Conservation (phyloP, 1,140 invertebrate species). For the Plodia interpunctella region DNA sequence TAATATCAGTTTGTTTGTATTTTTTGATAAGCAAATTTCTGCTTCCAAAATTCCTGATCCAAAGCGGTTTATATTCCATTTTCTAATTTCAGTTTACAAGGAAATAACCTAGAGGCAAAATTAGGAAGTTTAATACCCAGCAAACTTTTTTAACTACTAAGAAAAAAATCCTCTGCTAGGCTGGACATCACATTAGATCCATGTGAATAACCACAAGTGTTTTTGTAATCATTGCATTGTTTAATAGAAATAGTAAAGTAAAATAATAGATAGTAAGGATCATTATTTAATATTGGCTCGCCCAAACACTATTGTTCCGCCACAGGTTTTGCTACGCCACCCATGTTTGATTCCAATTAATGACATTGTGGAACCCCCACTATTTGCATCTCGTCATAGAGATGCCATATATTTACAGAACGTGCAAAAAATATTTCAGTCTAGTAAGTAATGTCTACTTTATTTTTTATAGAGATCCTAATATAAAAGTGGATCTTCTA, state of each 20-base stretch:
- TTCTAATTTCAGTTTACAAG: too few relatives aligned
- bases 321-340: not conserved
- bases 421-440: not conserved
- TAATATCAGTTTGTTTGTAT: too few relatives aligned
- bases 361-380: not conserved
- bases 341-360: not conserved
- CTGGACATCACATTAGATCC: not conserved
- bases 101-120: too few relatives aligned
- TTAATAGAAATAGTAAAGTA: not conserved
- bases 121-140: too few relatives aligned
- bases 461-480: too few relatives aligned
- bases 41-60: too few relatives aligned
- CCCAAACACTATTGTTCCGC: not conserved
- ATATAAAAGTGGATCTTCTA: too few relatives aligned
- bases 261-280: not conserved
- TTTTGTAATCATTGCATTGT: not conserved
- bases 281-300: not conserved
- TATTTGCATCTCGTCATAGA: not conserved
- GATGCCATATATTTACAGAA: not conserved
- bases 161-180: too few relatives aligned
- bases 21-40: too few relatives aligned
- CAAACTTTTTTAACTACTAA: too few relatives aligned
- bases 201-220: not conserved
- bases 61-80: too few relatives aligned
- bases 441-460: too few relatives aligned